Evolutionary conservation across 2,888 invertebrate genomes (phyloP), one percentile per base, ranked within the genome.

Genomic region (Byasa hedistus): DNA sequence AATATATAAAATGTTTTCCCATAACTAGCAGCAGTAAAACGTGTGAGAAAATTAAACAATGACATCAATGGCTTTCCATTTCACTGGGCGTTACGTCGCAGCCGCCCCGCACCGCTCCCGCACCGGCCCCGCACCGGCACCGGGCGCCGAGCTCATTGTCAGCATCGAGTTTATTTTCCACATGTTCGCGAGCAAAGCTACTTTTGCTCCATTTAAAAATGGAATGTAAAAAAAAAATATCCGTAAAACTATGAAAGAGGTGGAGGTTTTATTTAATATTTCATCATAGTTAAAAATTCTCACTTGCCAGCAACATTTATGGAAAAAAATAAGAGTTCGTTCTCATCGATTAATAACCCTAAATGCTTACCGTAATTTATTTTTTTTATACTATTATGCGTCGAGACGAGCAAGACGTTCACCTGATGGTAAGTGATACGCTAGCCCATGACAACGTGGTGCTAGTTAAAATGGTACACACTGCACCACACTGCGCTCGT

Each of bases 11-110:
- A 1, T 23, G n/a, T 5, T 39, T 39, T n/a, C 19, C 63, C 61
- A 68, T 70, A 69, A 72, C 69, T 72, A 70, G 59, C 57, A 51
- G 68, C 60, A 72, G 73, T 75, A 78, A 77, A 79, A 79, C 68
- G 78, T 79, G 82, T 83, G 84, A 79, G 86, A 86, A 86, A 82
- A 83, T 85, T 81, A 82, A 82, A 83, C 81, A 80, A 78, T 78
- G 73, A 78, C 77, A 71, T 76, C 74, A 73, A 62, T 72, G 71
- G 56, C 60, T 67, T 67, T 67, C 64, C 64, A 67, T 67, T 67
- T 67, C 64, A 63, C 64, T 24, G 24, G 59, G 60, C 64, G 56
- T 24, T 24, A n/a, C 48, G 23, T 65, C 23, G 36, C 39, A 17
- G 27, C 22, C 17, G 15, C 44, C 10, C 3, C 64, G 52, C 22